These are phyloP conservation scores for Thelaira solivaga DNA, from an alignment of 2,888 invertebrate species.

Conservation along the genomic window DNA sequence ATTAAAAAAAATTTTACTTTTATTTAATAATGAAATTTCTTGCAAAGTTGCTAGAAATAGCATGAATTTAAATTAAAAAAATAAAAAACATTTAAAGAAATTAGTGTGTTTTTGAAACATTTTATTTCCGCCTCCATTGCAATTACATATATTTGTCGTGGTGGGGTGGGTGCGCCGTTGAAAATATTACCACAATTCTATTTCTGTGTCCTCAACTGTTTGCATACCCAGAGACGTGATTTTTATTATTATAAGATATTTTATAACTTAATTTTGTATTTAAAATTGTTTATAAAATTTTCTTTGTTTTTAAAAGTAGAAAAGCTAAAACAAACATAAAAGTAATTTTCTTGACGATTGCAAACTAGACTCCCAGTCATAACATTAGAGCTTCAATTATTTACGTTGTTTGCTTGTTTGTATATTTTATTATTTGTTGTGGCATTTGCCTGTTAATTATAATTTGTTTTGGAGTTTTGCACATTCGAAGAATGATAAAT, in stretches of 20 bases:
- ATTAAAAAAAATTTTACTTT: too few species aligned
- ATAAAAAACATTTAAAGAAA: too few species aligned
- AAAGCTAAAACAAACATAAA: neutral
- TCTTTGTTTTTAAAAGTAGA: constrained; percentile 1
- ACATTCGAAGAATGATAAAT: constrained; percentile 59
- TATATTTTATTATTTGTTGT: neutral
- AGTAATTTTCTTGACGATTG: neutral
- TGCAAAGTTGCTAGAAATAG: too few species aligned
- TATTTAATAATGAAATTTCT: too few species aligned
- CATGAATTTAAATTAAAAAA: too few species aligned
- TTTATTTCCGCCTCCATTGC: too few species aligned
- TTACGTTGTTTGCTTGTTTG: neutral
- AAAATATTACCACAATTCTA: too few species aligned
- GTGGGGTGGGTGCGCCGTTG: too few species aligned
- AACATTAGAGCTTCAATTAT: constrained; percentile 11
- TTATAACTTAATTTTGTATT: constrained; percentile 5
- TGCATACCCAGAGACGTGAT: neutral
- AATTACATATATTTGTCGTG: too few species aligned
- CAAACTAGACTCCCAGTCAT: neutral
- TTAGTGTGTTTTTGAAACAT: too few species aligned
- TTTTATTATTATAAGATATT: neutral
- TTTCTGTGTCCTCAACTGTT: neutral
- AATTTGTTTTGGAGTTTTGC: constrained; percentile 64
- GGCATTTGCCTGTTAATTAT: constrained; percentile 70
- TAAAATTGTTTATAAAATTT: neutral